Evolutionary conservation across 2,797 vertebrate species (phyloP).

Genomic region (Cyprinella venusta): DNA sequence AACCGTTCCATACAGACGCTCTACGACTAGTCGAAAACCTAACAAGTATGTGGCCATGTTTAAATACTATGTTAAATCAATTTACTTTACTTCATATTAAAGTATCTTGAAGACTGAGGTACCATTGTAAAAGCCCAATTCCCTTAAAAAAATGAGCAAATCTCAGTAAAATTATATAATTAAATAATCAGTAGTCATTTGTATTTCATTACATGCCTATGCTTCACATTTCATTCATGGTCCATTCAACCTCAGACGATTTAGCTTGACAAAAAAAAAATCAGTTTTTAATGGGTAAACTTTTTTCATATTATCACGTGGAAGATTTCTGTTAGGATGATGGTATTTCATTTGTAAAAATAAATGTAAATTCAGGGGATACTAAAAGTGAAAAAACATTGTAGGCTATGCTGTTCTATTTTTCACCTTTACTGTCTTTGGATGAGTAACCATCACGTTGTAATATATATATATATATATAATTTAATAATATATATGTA

Average conservation of each 20-base stretch:
- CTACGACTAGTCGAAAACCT: neutral
- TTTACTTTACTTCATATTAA: neutral
- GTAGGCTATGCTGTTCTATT: constrained; percentile 35
- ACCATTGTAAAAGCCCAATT: neutral
- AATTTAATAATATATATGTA: too few relatives aligned
- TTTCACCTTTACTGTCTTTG: neutral
- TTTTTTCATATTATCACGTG: neutral
- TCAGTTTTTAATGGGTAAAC: neutral
- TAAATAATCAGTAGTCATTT: neutral
- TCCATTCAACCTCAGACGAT: neutral
- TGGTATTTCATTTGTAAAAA: neutral
- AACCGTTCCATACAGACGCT: neutral
- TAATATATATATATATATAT: neutral
- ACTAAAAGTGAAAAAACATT: neutral
- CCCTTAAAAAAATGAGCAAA: neutral
- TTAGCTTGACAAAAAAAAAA: neutral
- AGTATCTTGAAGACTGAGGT: neutral
- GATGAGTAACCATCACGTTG: neutral
- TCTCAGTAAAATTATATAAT: neutral
- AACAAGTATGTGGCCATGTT: neutral
- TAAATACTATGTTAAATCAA: neutral
- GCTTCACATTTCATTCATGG: neutral
- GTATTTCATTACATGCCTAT: neutral
- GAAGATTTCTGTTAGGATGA: neutral
- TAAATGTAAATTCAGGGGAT: neutral